phyloP scores from a whole-genome alignment of 2,888 invertebrate genomes.

The Bellardia bayeri region DNA sequence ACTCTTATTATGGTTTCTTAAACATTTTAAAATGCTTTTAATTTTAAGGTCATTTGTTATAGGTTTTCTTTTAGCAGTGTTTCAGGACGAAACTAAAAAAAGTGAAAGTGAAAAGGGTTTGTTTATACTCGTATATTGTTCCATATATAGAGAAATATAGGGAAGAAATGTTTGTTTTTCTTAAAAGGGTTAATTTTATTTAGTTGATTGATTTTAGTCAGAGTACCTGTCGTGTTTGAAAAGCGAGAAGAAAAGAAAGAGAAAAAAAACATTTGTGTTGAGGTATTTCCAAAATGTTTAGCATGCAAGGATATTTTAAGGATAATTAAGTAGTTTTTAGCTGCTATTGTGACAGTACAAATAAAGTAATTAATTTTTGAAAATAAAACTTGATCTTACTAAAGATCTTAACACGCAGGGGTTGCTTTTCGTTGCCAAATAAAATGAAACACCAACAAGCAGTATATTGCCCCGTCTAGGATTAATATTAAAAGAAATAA shows the following conservation, averaged over 20 bases:
- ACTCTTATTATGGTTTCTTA: slow-evolving; percentile 24
- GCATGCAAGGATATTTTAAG: slow-evolving; percentile 16
- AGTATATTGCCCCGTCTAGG: neutral
- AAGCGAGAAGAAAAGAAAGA: neutral
- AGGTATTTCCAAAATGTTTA: neutral
- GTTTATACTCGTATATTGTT: neutral
- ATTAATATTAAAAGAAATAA: too few species aligned
- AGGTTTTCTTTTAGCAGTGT: neutral
- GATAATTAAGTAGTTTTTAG: slow-evolving; percentile 41
- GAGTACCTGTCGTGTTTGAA: slow-evolving; percentile 3
- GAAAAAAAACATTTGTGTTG: neutral
- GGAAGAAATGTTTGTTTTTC: neutral
- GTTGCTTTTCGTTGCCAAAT: neutral
- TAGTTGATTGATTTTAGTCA: neutral
- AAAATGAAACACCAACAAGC: neutral
- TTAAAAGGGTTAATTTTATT: slow-evolving; percentile 24
- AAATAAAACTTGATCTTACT: slow-evolving; percentile 14
- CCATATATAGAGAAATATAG: neutral
- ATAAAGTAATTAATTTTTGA: slow-evolving; percentile 43
- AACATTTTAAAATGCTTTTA: neutral
- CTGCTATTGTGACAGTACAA: slow-evolving; percentile 42
- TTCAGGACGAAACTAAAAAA: neutral
- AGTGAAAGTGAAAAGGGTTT: slow-evolving; percentile 30
- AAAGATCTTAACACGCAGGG: slow-evolving; percentile 11
- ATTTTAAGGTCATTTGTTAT: slow-evolving; percentile 11